Base-by-base conservation (phyloP, 2,888 invertebrate genomes). In the Therioaphis trifolii region DNA sequence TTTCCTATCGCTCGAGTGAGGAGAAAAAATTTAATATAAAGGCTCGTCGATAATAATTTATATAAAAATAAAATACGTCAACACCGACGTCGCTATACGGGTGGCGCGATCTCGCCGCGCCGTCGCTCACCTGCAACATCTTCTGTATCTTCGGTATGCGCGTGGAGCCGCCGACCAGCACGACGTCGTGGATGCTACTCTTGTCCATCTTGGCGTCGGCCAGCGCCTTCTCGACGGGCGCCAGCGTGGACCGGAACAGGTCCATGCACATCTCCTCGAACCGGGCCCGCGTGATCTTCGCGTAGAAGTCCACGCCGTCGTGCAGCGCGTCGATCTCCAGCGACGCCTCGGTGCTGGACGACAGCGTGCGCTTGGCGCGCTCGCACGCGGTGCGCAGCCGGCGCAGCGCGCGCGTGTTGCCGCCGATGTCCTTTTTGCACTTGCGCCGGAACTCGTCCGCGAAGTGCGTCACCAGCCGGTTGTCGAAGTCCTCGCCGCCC, bases 91-190 rank as follows among this genome's bases (percentile, higher is more conserved):
- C n/a, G n/a, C n/a, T n/a, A n/a, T n/a, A n/a, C n/a, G n/a, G n/a
- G n/a, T n/a, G n/a, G n/a, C n/a, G n/a, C n/a, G n/a, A n/a, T n/a
- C n/a, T n/a, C n/a, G n/a, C n/a, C n/a, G n/a, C n/a, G n/a, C n/a
- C n/a, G n/a, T n/a, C n/a, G n/a, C n/a, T n/a, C n/a, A n/a, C n/a
- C n/a, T n/a, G n/a, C 29, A 95, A 89, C 82, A 95, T 88, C 80
- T 89, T 92, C 88, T 94, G 94, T 55, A 95, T 92, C 88, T 94
- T 94, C 0, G 94, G 95, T 80, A 95, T 94, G 84, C 94, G 91
- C 0, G 94, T 94, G 0, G 94, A 94, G 29, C 94, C 95, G 27
- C 95, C 95, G 46, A 95, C 95, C 49, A 95, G 90, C 0, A 95
- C 94, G 7, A 95, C 92, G 87, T 95, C 94, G 87, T 95, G 91